Conservation (phyloP, 2,888 invertebrate species). For the Himalopsyche tibetana region DNA sequence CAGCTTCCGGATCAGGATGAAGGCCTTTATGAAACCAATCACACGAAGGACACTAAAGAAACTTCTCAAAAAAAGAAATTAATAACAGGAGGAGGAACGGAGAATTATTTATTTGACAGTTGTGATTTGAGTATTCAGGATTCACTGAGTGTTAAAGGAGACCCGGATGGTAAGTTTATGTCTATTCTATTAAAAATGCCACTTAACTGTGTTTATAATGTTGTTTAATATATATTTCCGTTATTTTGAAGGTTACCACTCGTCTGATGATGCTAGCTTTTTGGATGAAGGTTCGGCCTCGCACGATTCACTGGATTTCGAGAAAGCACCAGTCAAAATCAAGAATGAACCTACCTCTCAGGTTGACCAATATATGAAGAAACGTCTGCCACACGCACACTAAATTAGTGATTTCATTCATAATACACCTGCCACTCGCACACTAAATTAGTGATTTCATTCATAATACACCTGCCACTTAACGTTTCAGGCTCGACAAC, state of each 20-base stretch:
- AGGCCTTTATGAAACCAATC: not conserved
- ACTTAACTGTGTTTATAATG: too few relatives aligned
- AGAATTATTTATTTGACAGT: conserved; percentile 51
- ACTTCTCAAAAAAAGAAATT: not conserved
- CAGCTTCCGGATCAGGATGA: conserved; percentile 39
- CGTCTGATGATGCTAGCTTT: conserved; percentile 47
- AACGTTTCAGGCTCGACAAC: too few relatives aligned
- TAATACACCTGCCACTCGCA: not conserved
- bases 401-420: not conserved
- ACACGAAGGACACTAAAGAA: not conserved
- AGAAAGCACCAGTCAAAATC: conserved; percentile 13
- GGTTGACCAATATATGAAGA: not conserved
- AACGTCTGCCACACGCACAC: not conserved
- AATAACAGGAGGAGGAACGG: conserved; percentile 8
- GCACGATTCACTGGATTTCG: conserved; percentile 13
- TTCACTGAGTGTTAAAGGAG: conserved; percentile 49
- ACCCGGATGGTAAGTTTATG: conserved; percentile 41
- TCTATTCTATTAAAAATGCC: too few relatives aligned
- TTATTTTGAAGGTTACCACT: conserved; percentile 19
- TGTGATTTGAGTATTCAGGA: conserved; percentile 43
- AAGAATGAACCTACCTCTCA: not conserved
- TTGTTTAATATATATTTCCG: not conserved
- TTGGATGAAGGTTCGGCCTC: conserved; percentile 45
- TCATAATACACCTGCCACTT: too few relatives aligned
- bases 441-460: not conserved